Evolutionary conservation across 2,113 vertebrate species (phyloP).

Genomic region (Paramisgurnus dabryanus): DNA sequence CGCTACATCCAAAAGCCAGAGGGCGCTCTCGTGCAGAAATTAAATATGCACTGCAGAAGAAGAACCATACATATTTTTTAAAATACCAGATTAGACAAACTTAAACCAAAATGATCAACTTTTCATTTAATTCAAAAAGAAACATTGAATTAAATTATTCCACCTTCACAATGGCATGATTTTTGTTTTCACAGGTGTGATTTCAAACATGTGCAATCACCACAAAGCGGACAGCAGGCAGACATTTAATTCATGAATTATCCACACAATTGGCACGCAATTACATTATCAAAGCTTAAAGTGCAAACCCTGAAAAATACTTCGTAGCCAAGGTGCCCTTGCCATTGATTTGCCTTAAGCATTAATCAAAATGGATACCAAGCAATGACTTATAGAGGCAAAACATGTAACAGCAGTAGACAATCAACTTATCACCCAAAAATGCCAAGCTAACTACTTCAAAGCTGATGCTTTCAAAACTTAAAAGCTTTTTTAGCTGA

Average conservation of each 20-base stretch:
- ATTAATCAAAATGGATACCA: conserved; percentile 9
- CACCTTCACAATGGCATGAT: background rate
- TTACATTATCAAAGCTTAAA: conserved; percentile 2
- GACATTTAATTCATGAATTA: conserved; percentile 32
- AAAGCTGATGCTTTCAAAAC: background rate
- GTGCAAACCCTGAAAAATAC: background rate
- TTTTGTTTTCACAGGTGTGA: background rate
- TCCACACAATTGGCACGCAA: conserved; percentile 2
- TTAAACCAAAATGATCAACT: no score
- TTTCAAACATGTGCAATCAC: background rate
- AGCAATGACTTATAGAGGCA: background rate
- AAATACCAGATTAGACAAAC: no score
- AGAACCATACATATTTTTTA: no score
- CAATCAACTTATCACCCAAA: background rate
- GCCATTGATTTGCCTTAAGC: background rate
- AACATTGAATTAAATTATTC: background rate
- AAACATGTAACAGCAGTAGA: background rate
- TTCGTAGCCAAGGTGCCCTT: conserved; percentile 13
- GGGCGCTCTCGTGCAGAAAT: no score
- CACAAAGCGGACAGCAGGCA: background rate
- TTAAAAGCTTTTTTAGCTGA: background rate
- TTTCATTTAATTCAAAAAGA: background rate
- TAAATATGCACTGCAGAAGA: no score
- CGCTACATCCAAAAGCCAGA: no score
- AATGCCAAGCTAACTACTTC: background rate